Evolutionary conservation across 2,797 vertebrate species (phyloP).

Genomic region (Selene dorsalis): DNA sequence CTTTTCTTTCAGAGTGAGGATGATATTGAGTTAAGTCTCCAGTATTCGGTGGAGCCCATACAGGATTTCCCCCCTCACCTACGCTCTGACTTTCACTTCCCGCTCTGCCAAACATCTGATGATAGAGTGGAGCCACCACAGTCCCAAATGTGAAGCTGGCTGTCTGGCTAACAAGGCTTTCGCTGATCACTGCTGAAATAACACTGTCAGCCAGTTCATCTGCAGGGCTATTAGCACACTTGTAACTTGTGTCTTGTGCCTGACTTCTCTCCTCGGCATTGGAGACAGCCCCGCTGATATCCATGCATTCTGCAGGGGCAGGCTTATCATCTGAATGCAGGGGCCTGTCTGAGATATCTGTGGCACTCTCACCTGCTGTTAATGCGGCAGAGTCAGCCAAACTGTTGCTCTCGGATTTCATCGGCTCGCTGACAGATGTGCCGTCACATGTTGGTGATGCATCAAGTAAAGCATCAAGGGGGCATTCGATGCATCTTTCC

Average conservation of each 20-base stretch:
- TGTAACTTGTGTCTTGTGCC: neutral
- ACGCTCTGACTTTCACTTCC: constrained; percentile 56
- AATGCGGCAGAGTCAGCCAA: constrained; percentile 20
- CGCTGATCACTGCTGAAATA: constrained; percentile 7
- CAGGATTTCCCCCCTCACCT: constrained; percentile 35
- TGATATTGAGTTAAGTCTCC: constrained; percentile 26
- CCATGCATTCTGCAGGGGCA: constrained; percentile 2
- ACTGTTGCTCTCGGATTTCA: constrained; percentile 45
- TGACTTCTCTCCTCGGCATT: constrained; percentile 20
- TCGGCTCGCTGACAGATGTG: constrained; percentile 13
- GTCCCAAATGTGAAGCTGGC: constrained; percentile 73
- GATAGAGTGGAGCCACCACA: constrained; percentile 79
- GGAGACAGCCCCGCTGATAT: constrained; percentile 15
- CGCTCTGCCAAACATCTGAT: constrained; percentile 70
- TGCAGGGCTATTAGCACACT: neutral
- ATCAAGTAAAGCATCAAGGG: constrained; percentile 19
- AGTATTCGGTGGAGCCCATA: constrained; percentile 9
- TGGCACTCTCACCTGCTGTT: constrained; percentile 27
- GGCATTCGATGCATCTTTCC: constrained; percentile 26
- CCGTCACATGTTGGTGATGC: constrained; percentile 22
- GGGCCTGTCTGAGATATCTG: constrained; percentile 19
- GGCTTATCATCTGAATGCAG: constrained; percentile 30
- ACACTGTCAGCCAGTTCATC: constrained; percentile 12
- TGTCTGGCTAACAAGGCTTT: constrained; percentile 27
- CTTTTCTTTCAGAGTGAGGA: constrained; percentile 18